Evolutionary conservation across 1,140 invertebrate species (phyloP), one percentile per base, ranked within the genome.

Genomic region (Druon quercuslanigerum): DNA sequence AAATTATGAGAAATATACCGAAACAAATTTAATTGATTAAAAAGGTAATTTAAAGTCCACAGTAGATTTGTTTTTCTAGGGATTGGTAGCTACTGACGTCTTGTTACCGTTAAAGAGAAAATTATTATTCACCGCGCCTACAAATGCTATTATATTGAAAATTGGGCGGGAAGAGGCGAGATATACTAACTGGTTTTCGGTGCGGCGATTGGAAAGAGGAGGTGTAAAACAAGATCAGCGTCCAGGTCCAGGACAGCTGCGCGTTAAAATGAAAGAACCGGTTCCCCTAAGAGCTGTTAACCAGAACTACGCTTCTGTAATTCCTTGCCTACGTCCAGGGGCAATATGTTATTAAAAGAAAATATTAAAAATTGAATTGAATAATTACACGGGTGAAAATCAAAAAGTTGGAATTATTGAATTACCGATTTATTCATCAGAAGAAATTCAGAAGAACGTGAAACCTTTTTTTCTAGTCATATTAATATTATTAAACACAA

Each of bases 151-250:
- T 54, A 9, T 17, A 54, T 54, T 54, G n/a, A 54, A 54, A 54
- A 54, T 54, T 54, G 51, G 71, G 50, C 72, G 66, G 16, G 17
- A 54, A 19, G 19, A 25, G 73, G 76, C 71, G 76, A 73, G 77
- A 79, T 82, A 56, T 11, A 17, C 52, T 84, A 84, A 84, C 82
- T 79, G 83, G 82, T 84, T 84, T 84, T 70, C 70, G 51, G 75
- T 83, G 76, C 70, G 51, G 75, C 82, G 74, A 81, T 82, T 78
- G 75, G 51, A 73, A 70, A 54, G 73, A 72, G 51, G 74, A 19
- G 76, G 74, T 19, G 76, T 73, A 83, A 82, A 83, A 83, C 74
- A 71, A 56, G 50, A 70, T 50, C 46, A 52, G 71, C 19, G 60
- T 76, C 77, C 71, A 78, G 33, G 60, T 76, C 77, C 71, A 78